Evolutionary conservation across 1,140 invertebrate species (phyloP).

Genomic region (Drosophila bocqueti): DNA sequence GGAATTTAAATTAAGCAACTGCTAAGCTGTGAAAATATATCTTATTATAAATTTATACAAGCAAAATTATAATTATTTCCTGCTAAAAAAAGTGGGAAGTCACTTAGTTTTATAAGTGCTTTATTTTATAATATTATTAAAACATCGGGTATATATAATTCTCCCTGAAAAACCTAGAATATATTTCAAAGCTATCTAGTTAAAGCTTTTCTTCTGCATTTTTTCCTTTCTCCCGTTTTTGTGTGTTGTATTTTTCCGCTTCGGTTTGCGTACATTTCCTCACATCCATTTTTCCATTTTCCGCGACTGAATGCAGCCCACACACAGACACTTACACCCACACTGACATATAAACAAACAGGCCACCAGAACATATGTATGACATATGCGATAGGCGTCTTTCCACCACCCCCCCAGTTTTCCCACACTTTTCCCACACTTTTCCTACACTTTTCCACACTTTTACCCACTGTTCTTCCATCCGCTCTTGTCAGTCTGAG

Average conservation of each 20-base stretch:
- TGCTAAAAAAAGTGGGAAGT: too few species aligned
- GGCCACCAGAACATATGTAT: conserved; percentile 44
- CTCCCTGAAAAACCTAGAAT: background rate
- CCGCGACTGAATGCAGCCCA: conserved; percentile 33
- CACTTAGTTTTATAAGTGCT: too few species aligned
- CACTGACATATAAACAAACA: conserved; percentile 24
- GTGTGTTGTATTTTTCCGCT: conserved; percentile 33
- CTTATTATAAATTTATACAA: background rate
- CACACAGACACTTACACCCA: conserved; percentile 5
- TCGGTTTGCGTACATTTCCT: conserved; percentile 35
- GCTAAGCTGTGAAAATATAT: conserved; percentile 6
- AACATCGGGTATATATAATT: background rate
- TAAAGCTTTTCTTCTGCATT: conserved; percentile 1
- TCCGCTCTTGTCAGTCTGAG: conserved; percentile 29
- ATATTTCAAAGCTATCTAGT: background rate
- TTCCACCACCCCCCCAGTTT: conserved; percentile 4
- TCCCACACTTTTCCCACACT: background rate
- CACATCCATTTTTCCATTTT: conserved; percentile 28
- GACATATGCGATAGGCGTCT: conserved; percentile 40
- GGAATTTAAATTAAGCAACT: conserved; percentile 1
- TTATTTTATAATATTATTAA: too few species aligned
- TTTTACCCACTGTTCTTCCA: conserved; percentile 30
- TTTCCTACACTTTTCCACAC: background rate
- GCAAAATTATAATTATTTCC: background rate
- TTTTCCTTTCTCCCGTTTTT: conserved; percentile 9